Evolutionary conservation across 2,797 vertebrate species (phyloP), one percentile per base, ranked within the genome.

Genomic region (Nyctalus aviator): DNA sequence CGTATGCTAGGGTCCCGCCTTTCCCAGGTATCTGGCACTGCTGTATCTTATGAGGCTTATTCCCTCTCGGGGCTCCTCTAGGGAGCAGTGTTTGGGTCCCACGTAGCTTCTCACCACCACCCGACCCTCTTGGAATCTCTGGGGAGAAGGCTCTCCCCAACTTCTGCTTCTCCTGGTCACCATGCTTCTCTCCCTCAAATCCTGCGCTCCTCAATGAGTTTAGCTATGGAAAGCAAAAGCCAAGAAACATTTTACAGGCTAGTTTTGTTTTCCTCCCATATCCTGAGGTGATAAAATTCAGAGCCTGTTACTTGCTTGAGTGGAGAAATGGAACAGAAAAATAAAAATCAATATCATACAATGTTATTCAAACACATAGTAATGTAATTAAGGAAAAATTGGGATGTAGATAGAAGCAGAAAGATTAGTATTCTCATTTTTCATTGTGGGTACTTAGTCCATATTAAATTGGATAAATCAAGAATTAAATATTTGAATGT

Each of bases 401-500:
- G 35, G 81, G 48, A 86, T 10, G 25, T 48, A 90, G 64, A 46
- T 21, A 27, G 17, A 91, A 35, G 21, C n/a, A 76, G 32, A 71
- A 62, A 77, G 30, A 15, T 32, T 41, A 69, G 57, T 48, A 18
- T 68, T 69, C 50, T 59, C 46, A 21, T 75, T 73, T 86, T 91
- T 86, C 25, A 75, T 35, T 89, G n/a, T 0, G 8, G n/a, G 25
- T 88, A 48, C 21, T 50, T 73, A 77, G 41, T 14, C 50, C 62
- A 71, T 50, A 90, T 9, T 55, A 94, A 73, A 89, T 69, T 71
- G 59, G 53, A 69, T 84, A 62, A 89, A 77, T 77, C 12, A 69
- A 44, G 27, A 62, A 41, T 69, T 71, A 62, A 78, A 84, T 35
- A 77, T 44, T 84, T 71, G 50, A 84, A 53, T 41, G 57, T n/a